Evolutionary conservation across 1,140 invertebrate genomes (phyloP).

Genomic region (Cherax destructor): DNA sequence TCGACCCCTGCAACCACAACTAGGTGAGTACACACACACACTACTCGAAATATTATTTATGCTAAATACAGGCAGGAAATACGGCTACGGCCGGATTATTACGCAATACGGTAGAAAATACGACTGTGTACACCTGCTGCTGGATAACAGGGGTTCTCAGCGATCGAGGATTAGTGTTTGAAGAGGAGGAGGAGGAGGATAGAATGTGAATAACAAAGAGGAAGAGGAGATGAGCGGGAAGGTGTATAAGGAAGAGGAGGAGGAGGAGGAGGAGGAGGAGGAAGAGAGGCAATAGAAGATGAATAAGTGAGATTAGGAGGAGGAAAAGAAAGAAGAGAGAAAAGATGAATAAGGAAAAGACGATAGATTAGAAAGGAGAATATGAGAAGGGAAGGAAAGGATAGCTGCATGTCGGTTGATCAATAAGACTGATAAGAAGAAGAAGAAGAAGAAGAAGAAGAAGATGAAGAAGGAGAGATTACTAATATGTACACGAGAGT

Average conservation of each 20-base stretch:
- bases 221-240: no score
- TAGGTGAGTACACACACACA: not conserved
- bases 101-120: not conserved
- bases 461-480: not conserved
- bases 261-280: not conserved
- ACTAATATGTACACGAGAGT: no score
- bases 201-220: not conserved
- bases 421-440: not conserved
- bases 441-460: not conserved
- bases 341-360: no score
- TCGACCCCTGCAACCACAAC: no score
- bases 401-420: no score
- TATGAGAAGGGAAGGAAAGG: not conserved
- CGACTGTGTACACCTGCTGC: not conserved
- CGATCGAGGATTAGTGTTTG: not conserved
- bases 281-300: not conserved
- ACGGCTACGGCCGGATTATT: not conserved
- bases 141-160: not conserved
- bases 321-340: not conserved
- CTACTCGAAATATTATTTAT: not conserved
- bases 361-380: not conserved
- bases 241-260: no score
- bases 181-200: not conserved
- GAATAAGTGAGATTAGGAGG: constrained; percentile 1
- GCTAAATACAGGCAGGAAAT: not conserved